Evolutionary conservation across 2,113 vertebrate genomes (phyloP), one percentile per base, ranked within the genome.

Genomic region (Morphnarchus princeps): DNA sequence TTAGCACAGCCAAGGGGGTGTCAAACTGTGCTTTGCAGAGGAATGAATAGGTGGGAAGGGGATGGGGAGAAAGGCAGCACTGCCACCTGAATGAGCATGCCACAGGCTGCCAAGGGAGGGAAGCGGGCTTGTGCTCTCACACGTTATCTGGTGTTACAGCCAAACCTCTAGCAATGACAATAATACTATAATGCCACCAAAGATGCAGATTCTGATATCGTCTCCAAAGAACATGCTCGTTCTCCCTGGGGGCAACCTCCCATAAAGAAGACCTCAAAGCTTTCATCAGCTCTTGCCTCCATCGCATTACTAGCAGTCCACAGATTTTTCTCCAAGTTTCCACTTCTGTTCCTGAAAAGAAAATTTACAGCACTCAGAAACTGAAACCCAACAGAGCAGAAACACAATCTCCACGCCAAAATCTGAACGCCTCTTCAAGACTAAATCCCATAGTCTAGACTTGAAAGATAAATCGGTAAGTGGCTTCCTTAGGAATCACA

Each of bases 301-400:
- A n/a, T 42, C 2, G 1, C 49, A 49, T 73, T 70, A 45, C 47
- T 29, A 54, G 76, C 63, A 89, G 54, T 54, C 63, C 86, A 77
- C 19, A 77, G 63, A 70, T 66, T 90, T 81, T 58, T 50, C 72
- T 73, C 54, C 3, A 4, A 40, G 54, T 62, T 92, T 86, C 49
- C 72, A 70, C n/a, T 92, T 89, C 45, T 66, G 55, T 29, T 94
- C 80, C 93, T 94, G 87, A 72, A 89, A 94, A 90, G 36, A 88
- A 87, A 95, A 83, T 80, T 43, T 62, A 58, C 32, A 34, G 42
- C 57, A 28, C 52, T 89, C 52, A 70, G n/a, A 81, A 94, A 78
- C 34, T 18, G 47, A 74, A 87, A 73, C 31, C 13, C 49, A 77
- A 12, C 1, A 1, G 47, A 86, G n/a, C 70, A 91, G 61, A 94